Evolutionary conservation across 2,888 invertebrate species (phyloP), one percentile per base, ranked within the genome.

Genomic region (Yponomeuta cagnagella): DNA sequence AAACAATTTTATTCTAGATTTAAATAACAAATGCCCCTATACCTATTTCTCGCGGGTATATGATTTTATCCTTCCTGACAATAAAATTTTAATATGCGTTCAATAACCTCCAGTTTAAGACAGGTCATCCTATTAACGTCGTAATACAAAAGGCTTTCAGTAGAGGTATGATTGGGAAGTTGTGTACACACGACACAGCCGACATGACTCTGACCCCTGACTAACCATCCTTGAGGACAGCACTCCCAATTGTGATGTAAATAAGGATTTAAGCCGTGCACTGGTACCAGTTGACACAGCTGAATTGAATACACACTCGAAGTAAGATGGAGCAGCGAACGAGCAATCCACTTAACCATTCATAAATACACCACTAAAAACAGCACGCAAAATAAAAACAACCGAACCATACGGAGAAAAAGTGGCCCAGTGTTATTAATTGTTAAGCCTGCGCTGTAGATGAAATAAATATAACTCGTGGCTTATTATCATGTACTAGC

Each of bases 201-300:
- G 79, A 48, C 64, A 30, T 43, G 67, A 31, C 58, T 37, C 48
- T 69, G 88, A 86, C 90, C 91, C 89, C 90, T 86, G 90, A 90
- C 90, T 88, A 83, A 83, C 82, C 87, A 90, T 89, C 89, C 88
- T 69, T 86, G 84, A 80, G 78, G 78, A 87, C 87, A 86, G 85
- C 84, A 82, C 83, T 76, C 83, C 82, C 87, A 84, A 89, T 89
- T 88, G 88, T 90, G 80, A 89, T 88, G 86, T 83, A 82, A 88
- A 89, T 87, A 82, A 78, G 79, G 81, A 84, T 81, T 84, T 78
- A 82, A 81, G 77, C 80, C 80, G 79, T 76, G 72, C 74, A 77
- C 73, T 83, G 82, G 84, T 81, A 85, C 85, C 81, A 79, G 83
- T 85, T 84, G 83, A 48, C 23, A 68, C 68, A n/a, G 33, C 37